Evolutionary conservation across 2,113 vertebrate species (phyloP).

Genomic region (Oreocharis arfaki): DNA sequence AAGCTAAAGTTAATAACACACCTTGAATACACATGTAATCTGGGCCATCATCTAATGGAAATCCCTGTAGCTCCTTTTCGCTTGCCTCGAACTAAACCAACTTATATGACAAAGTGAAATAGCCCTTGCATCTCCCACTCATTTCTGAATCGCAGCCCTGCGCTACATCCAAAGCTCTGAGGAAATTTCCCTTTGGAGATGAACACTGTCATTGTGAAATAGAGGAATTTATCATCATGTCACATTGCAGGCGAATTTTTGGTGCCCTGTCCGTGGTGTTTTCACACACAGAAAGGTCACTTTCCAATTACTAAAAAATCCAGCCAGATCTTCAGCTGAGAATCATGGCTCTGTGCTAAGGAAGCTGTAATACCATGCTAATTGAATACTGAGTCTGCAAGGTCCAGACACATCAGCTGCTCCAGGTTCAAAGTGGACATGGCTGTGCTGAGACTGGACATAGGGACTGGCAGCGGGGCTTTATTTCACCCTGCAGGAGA

Average conservation of each 20-base stretch:
- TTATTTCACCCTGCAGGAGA: not conserved
- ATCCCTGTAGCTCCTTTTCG: not conserved
- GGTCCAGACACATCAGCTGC: not conserved
- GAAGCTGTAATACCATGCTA: not conserved
- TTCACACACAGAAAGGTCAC: not conserved
- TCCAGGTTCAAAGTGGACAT: not conserved
- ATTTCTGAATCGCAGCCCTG: not conserved
- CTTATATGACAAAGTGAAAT: not conserved
- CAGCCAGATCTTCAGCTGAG: not conserved
- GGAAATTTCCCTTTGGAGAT: not conserved
- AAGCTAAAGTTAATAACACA: constrained; percentile 36
- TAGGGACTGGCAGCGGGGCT: not conserved
- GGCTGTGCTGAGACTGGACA: not conserved
- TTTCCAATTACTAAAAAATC: not conserved
- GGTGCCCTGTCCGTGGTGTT: not conserved
- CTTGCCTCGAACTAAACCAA: not conserved
- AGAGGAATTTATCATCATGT: not conserved
- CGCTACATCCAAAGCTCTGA: not conserved
- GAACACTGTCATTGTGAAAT: not conserved
- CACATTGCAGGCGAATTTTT: not conserved
- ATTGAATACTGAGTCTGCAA: not conserved
- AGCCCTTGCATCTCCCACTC: not conserved
- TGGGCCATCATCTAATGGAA: constrained; percentile 17
- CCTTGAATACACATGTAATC: constrained; percentile 34
- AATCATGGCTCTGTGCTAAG: not conserved